A percentile compares a stretch with the other conserved stretches of the same genome.
Conservation (phyloP, 2,888 invertebrate genomes). For the Sicus ferrugineus region DNA sequence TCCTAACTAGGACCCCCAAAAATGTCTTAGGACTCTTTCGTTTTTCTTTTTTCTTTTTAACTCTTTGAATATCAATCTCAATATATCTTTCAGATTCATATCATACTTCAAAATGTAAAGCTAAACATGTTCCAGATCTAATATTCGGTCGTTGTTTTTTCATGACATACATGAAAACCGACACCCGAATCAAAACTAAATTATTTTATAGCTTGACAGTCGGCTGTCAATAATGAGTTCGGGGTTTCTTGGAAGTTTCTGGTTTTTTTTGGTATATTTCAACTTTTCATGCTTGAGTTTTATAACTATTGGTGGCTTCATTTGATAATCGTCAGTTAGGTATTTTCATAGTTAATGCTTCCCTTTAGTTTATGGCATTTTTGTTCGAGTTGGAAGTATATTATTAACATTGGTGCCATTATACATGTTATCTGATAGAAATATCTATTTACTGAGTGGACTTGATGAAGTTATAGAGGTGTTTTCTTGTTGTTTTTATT, state of each 20-base stretch:
- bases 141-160: background rate
- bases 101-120: background rate
- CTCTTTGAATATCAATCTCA: background rate
- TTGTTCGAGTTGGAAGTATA: no score
- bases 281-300: background rate
- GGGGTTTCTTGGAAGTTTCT: conserved; percentile 23
- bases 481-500: no score
- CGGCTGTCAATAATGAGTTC: conserved; percentile 26
- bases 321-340: conserved; percentile 25
- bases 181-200: conserved; percentile 59
- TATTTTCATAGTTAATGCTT: background rate
- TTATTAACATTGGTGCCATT: no score
- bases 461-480: no score
- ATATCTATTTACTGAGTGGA: no score
- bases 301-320: background rate
- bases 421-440: no score
- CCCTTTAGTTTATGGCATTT: background rate
- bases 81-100: background rate
- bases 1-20: no score
- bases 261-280: background rate
- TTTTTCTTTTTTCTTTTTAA: background rate
- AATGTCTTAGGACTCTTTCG: background rate
- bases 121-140: conserved; percentile 8
- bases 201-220: conserved; percentile 55
- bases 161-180: conserved; percentile 47